Percentiles rank a stretch among this genome's conserved stretches.
phyloP scores from a whole-genome alignment of 2,888 invertebrate species.

The Campoletis raptor region DNA sequence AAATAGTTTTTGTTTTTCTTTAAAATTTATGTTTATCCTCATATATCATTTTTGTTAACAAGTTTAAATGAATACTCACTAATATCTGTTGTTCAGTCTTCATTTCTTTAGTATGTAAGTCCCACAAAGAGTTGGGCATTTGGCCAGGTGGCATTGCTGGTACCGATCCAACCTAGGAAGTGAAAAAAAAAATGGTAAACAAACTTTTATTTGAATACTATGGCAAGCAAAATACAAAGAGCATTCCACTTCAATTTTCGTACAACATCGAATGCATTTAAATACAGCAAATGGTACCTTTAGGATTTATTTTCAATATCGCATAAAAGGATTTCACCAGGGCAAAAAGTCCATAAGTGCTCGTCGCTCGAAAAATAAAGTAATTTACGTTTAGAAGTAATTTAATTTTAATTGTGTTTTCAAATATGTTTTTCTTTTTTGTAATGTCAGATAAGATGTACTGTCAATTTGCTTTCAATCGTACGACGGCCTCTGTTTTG shows the following conservation, averaged over 20 bases:
- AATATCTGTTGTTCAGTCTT: constrained; percentile 86
- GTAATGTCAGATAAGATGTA: no score
- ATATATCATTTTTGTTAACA: neutral
- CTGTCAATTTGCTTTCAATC: no score
- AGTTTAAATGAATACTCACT: constrained; percentile 75
- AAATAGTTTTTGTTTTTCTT: neutral
- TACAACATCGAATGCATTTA: neutral
- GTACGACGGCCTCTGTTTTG: no score
- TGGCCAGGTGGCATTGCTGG: constrained; percentile 82
- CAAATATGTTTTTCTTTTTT: no score
- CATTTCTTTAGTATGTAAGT: constrained; percentile 84
- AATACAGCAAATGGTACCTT: neutral
- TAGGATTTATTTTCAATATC: neutral
- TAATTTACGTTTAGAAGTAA: no score
- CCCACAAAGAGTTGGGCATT: constrained; percentile 82
- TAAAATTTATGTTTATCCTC: neutral
- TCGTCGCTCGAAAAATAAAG: no score
- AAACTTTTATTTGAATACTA: neutral
- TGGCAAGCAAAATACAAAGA: neutral
- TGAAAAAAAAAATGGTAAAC: neutral
- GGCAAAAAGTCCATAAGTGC: no score
- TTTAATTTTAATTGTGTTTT: no score
- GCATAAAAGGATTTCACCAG: no score
- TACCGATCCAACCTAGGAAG: constrained; percentile 79
- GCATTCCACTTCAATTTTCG: neutral